Base-by-base conservation (phyloP, 2,113 vertebrate genomes). In the Puffinus mauretanicus region DNA sequence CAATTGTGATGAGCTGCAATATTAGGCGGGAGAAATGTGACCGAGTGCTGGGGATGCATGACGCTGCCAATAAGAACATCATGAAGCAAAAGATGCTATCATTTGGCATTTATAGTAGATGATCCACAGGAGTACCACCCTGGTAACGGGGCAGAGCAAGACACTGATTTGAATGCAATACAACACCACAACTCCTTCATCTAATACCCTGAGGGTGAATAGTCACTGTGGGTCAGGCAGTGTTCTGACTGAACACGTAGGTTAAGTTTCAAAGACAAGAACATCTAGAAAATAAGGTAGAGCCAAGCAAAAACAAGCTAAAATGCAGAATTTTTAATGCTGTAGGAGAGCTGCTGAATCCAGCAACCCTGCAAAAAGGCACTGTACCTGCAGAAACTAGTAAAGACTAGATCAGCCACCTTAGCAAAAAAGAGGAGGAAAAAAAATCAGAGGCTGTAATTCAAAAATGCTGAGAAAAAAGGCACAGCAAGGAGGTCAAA, bases 31-130 rank as follows among this genome's bases (percentile, higher is more conserved):
- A 96, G 73, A 95, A 96, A 95, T 90, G 88, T 86, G 90, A 95
- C 82, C 38, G 1, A 93, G 79, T 34, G 82, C 79, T 94, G 92
- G 82, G 66, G 88, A 92, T 92, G 79, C 79, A 78, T 4, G 6
- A 22, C 0, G 4, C 90, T 96, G 92, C 88, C 96, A 94, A 65
- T 81, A 94, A 83, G 96, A 94, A 73, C 82, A 95, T 94, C 90
- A 52, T 55, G 86, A 97, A 96, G 89, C 65, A 93, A 61, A 96
- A 90, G 94, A 97, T 95, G 94, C 61, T 95, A 95, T 96, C 94
- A 97, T 94, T 91, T 84, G 86, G 86, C 91, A 94, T 96, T 96
- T 97, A 96, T 95, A 95, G 95, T 10, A 94, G 81, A 91, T 96
- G 95, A 96, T 93, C 96, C 95, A 97, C 80, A 64, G 72, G 61